Base-by-base conservation (phyloP, 2,888 invertebrate genomes). In the Macroteleia sp. region DNA sequence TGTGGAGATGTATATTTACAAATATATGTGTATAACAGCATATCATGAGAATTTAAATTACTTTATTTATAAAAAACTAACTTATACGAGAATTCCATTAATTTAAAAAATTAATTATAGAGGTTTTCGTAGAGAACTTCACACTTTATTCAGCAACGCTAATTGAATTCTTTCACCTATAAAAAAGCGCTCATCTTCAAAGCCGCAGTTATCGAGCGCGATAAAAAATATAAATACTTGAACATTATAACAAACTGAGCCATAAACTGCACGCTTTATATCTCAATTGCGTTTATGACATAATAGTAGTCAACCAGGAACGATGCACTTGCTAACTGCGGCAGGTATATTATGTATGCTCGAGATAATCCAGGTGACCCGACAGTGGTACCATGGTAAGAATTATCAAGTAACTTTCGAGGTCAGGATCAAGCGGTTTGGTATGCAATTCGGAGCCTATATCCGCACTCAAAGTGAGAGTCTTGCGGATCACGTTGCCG, bases 401-500 rank as follows among this genome's bases (percentile, higher is more conserved):
- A 88, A 90, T 90, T 79, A 83, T 85, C 85, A 85, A 89, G 86
- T 64, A 77, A 82, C 83, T 87, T 89, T 89, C 86, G 87, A 89
- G 89, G 89, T 89, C 87, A 89, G 81, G 84, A 86, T 87, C 85
- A 84, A 78, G 73, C 46, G 66, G 64, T 70, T 77, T 76, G 41
- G 69, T 75, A 78, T 76, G 75, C 61, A 50, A 77, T 67, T 75
- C 57, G 57, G 19, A 41, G 59, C 56, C 70, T 77, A 76, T 79
- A 77, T 74, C 74, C 64, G 41, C 44, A 62, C 52, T 64, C 59
- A 39, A 57, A 78, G 74, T 77, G 79, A 79, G 77, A 81, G 81
- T 82, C 77, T 79, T 81, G 74, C 79, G 66, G 78, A 81, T 82
- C 70, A 67, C 77, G 64, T 70, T 74, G 62, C 84, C 86, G 86